Conservation (phyloP, 2,113 vertebrate genomes). For the Morphnarchus princeps region DNA sequence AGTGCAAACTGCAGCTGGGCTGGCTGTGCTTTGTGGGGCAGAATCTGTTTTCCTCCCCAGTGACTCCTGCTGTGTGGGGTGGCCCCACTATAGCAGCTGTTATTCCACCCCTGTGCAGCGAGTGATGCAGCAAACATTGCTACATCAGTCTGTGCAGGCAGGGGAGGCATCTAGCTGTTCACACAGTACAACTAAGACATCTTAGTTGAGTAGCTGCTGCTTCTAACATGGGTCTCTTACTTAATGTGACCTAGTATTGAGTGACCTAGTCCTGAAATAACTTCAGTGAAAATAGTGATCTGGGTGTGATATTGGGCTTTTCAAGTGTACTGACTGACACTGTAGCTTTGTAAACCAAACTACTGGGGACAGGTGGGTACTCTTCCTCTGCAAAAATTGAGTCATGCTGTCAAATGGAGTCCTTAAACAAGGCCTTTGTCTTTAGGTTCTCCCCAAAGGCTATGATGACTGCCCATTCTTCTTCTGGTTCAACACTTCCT, state of each 20-base stretch:
- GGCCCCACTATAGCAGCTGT: background rate
- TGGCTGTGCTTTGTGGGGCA: background rate
- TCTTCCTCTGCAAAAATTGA: background rate
- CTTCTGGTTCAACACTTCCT: slow-evolving; percentile 96
- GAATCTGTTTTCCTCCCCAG: background rate
- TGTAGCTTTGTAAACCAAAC: background rate
- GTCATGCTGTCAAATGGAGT: background rate
- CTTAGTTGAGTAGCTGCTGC: background rate
- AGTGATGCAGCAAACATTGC: background rate
- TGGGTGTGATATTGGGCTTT: background rate
- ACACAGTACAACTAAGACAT: too few species aligned
- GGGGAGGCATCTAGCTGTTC: background rate
- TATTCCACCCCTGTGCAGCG: background rate
- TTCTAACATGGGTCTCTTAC: background rate
- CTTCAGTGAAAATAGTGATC: background rate
- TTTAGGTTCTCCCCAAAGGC: slow-evolving; percentile 85
- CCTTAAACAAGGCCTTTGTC: background rate
- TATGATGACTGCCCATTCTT: slow-evolving; percentile 92
- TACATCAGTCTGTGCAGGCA: background rate
- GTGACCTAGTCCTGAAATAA: background rate
- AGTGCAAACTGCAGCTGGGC: background rate
- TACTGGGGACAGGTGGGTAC: background rate
- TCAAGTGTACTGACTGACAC: background rate
- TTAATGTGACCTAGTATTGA: background rate
- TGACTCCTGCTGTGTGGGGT: background rate